Base-by-base conservation (phyloP, 2,113 vertebrate species). In the Otus sunia region DNA sequence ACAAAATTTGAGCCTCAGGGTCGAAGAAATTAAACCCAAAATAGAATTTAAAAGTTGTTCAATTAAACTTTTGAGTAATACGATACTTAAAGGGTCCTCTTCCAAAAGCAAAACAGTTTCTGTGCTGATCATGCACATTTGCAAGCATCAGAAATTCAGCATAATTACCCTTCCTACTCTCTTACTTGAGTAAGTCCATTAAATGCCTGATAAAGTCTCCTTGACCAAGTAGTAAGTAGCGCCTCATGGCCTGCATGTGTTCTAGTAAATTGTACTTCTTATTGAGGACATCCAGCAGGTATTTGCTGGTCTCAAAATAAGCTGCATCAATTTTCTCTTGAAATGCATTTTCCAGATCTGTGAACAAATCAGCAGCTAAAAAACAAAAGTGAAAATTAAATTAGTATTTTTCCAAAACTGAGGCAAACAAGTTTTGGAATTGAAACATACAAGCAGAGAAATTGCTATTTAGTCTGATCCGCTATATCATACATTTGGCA, bases 151-250 rank as follows among this genome's bases (percentile, higher is more conserved):
- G 30, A 93, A 94, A 76, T 59, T 68, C 30, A 94, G 45, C 45
- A 43, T 5, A 49, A 56, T 53, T 49, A 75, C 4, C 73, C 56
- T 47, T 85, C 49, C 58, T 58, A 81, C 22, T 74, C 36, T 86
- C 99, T 99, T 89, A 99, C 99, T 99, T 99, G 29, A 99, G 98
- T 94, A 99, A 98, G 96, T 99, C 99, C 99, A 99, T 99, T 76
- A 99, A 98, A 94, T 99, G 99, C 41, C 99, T 97, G 97, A 99
- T 99, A 94, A 99, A 99, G 97, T 99, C 99, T 85, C 99, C 99
- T 96, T 99, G 99, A 76, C 99, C 99, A 32, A 99, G 98, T 49
- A 99, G 98, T 94, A 99, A 97, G 98, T 99, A 99, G 59, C 99
- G 98, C 49, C 99, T 98, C 99, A 99, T 99, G 69, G 99, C 99